Evolutionary conservation across 2,888 invertebrate species (phyloP), one percentile per base, ranked within the genome.

Genomic region (Zaprionus lineosus): DNA sequence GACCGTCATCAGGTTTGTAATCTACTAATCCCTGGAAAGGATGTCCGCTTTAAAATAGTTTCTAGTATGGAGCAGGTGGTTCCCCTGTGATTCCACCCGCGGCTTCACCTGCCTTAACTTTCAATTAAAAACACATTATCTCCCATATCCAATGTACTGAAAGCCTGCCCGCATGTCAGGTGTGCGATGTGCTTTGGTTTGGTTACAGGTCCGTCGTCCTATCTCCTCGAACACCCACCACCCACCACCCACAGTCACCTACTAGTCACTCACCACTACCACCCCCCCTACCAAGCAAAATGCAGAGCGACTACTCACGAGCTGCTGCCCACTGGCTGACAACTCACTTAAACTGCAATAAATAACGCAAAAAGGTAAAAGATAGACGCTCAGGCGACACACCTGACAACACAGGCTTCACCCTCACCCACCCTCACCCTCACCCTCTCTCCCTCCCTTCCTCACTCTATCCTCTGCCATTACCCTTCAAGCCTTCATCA

Each of bases 321-420:
- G 24, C 24, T 24, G 24, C 24, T 24, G 53, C 41, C 56, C 71
- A 67, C 29, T 51, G 36, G 37, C 68, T 76, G 82, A 77, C 82
- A 85, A 79, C 86, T 84, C 85, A 83, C 84, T 84, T 84, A 84
- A 84, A 86, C 70, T 70, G 78, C 75, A 77, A 82, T 86, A 86
- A 84, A 85, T 85, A 73, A 75, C 69, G 56, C 52, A 64, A 48
- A 57, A 62, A 73, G 62, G 58, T 52, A 66, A 43, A 40, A 50
- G 64, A 82, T 59, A 70, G 74, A 56, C 43, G 40, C 48, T 24
- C 55, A 66, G 21, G 53, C 43, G 50, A 73, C 69, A 81, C 84
- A 77, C 84, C 76, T 77, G 84, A 70, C 84, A 74, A 71, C 78
- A 77, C n/a, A n/a, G n/a, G n/a, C n/a, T n/a, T n/a, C n/a, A n/a